phyloP scores from a whole-genome alignment of 2,797 vertebrate species.

The Chiloscyllium punctatum region DNA sequence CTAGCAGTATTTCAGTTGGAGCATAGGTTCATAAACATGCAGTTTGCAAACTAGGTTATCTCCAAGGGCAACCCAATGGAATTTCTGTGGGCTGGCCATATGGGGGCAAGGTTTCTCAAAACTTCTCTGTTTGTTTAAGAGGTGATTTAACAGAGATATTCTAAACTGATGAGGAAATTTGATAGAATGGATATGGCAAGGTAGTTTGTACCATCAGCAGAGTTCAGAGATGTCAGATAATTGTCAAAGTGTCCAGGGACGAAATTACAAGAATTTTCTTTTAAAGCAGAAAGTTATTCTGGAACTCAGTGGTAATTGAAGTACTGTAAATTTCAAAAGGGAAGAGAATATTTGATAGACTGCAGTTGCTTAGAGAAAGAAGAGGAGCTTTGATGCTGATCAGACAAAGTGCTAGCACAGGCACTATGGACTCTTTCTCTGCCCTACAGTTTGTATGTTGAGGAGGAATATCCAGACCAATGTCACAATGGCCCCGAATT shows the following conservation, averaged over 20 bases:
- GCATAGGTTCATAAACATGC: background rate
- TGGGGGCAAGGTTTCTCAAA: background rate
- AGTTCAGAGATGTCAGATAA: too few relatives aligned
- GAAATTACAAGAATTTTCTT: background rate
- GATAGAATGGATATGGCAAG: background rate
- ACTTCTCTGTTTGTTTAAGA: background rate
- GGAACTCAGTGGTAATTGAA: background rate
- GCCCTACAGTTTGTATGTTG: background rate
- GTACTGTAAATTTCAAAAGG: background rate
- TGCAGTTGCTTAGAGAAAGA: background rate
- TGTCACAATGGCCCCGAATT: background rate
- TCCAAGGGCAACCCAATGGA: background rate
- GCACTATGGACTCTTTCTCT: background rate
- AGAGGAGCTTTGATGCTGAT: background rate
- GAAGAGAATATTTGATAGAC: background rate
- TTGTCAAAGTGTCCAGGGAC: background rate
- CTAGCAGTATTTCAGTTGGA: background rate
- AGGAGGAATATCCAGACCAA: background rate
- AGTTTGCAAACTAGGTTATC: background rate
- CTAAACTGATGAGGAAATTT: too few relatives aligned
- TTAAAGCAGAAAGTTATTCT: background rate
- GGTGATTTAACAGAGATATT: background rate
- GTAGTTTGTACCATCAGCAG: too few relatives aligned
- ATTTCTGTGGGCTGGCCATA: background rate
- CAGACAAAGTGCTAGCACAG: background rate